Evolutionary conservation across 1,140 invertebrate genomes (phyloP), one percentile per base, ranked within the genome.

Genomic region (Thrips palmi): DNA sequence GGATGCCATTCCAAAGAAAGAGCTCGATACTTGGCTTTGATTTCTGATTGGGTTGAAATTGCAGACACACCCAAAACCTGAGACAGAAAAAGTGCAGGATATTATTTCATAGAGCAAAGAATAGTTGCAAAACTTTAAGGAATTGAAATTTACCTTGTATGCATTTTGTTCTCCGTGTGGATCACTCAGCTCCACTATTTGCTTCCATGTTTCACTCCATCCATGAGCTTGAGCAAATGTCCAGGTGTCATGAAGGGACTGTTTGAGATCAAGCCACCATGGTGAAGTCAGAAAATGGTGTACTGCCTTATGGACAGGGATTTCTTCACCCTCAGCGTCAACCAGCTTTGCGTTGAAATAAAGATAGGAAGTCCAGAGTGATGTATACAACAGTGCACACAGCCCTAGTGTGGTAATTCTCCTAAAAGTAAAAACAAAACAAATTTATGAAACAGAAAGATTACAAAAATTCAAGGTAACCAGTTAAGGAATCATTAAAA

Each of bases 1-100:
- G 91, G 91, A 63, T 97, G 91, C 58, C 77, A 76, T 54, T 88
- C 74, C n/a, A 77, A 70, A 0, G 84, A 87, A 0, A 96, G 57
- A 22, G 67, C 64, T 32, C 84, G 58, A 72, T 86, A 96, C 37
- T 63, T 70, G 0, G 71, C 50, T 1, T 79, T 87, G 3, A 97
- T 86, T 51, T 92, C 81, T 32, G 78, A 70, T 53, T 92, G 83
- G 18, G 74, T 77, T 0, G 86, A 73, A 1, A 71, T 72, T 29
- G 70, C 67, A 12, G 70, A 63, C 0, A 96, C 50, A 1, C 68
- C 81, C 1, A 96, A 56, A 0, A 87, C 70, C 78, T 81, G 47
- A 23, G 45, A 42, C 35, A 46, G 33, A 12, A 18, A 11, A 37
- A 18, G 39, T 33, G 23, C 47, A 39, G n/a, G 21, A 39, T 22